Conservation (phyloP, 2,113 vertebrate genomes). For the Connochaetes taurinus region DNA sequence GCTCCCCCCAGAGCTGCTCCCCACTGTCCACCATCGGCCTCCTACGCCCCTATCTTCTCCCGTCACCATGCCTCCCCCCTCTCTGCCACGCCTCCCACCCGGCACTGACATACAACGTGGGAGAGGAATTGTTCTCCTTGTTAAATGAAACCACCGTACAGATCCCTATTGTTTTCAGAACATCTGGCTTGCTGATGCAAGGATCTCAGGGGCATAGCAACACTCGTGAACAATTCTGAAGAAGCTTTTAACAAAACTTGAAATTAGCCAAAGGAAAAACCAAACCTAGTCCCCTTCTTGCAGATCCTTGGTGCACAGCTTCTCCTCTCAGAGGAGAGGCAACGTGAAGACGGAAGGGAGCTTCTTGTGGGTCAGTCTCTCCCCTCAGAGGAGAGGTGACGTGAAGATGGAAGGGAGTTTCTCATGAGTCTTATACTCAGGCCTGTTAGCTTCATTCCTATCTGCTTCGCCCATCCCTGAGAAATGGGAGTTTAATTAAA, state of each 20-base stretch:
- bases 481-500: neutral
- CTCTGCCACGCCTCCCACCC: neutral
- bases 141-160: neutral
- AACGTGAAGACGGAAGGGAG: neutral
- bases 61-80: neutral
- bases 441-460: neutral
- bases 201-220: slow-evolving; percentile 39
- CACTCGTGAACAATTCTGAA: neutral
- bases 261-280: neutral
- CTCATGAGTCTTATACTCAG: rapidly evolving
- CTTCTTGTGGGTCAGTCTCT: neutral
- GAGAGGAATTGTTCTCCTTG: neutral
- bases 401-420: neutral
- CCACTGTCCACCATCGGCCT: rapidly evolving
- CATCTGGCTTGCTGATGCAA: slow-evolving; percentile 66
- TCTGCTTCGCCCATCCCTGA: neutral
- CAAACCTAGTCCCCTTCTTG: neutral
- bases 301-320: neutral
- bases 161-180: slow-evolving; percentile 67
- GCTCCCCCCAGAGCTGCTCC: neutral
- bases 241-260: slow-evolving; percentile 31
- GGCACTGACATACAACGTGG: neutral
- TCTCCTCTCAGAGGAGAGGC: neutral
- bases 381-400: neutral
- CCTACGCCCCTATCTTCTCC: neutral